phyloP scores from a whole-genome alignment of 2,113 vertebrate genomes.

The Istiophorus platypterus region DNA sequence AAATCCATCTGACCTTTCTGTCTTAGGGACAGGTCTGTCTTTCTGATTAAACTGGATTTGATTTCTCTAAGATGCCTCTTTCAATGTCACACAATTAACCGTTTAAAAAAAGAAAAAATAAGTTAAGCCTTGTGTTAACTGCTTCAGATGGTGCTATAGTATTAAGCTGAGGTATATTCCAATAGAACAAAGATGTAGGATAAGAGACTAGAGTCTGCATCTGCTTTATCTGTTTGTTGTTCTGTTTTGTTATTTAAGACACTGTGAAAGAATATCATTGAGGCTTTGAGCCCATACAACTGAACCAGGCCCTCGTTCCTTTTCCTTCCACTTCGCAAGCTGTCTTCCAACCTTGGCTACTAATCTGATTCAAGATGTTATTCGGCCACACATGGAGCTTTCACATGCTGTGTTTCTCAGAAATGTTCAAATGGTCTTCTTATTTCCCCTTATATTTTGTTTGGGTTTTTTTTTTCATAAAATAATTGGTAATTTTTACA shows the following conservation, averaged over 20 bases:
- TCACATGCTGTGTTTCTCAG: constrained; percentile 10
- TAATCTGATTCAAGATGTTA: constrained; percentile 31
- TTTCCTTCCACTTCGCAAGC: constrained; percentile 30
- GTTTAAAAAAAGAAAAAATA: constrained; percentile 52
- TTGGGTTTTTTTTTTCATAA: neutral
- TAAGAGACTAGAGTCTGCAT: constrained; percentile 46
- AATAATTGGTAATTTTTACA: constrained; percentile 12
- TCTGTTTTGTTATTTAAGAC: constrained; percentile 56
- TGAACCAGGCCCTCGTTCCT: constrained; percentile 34
- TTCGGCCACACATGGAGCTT: constrained; percentile 30
- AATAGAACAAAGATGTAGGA: constrained; percentile 70
- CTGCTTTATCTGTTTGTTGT: constrained; percentile 49
- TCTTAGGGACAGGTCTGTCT: constrained; percentile 33
- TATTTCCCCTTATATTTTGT: too few species aligned
- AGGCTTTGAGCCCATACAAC: constrained; percentile 30
- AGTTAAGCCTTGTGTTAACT: constrained; percentile 60
- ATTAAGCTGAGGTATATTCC: constrained; percentile 68
- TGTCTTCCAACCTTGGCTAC: constrained; percentile 63
- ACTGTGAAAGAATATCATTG: constrained; percentile 44
- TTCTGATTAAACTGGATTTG: constrained; percentile 64
- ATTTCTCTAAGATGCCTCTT: constrained; percentile 53
- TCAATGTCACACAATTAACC: constrained; percentile 47
- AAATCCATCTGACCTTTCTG: constrained; percentile 47
- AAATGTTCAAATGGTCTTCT: constrained; percentile 32
- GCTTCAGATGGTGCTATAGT: constrained; percentile 78